Base-by-base conservation (phyloP, 2,797 vertebrate genomes). In the Onychomys torridus region DNA sequence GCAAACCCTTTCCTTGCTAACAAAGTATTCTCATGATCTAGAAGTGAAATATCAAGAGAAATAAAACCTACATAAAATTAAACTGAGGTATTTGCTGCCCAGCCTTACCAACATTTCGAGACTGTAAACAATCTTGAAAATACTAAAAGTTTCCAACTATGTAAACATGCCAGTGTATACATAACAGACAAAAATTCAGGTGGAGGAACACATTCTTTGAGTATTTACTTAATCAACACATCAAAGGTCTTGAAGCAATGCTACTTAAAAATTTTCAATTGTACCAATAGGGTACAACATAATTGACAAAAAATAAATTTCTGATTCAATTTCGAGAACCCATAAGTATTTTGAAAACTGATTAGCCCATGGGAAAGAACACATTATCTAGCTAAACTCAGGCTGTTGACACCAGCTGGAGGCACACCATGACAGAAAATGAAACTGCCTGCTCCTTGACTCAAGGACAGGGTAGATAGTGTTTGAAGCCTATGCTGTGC, bases 281-380 rank as follows among this genome's bases (percentile, higher is more conserved):
- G 17, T 55, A 55, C 55, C 93, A 84, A 88, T 65, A 91, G 87
- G 37, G 55, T 7, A 96, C 25, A 94, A 90, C 49, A 92, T 75
- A 93, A 95, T 6, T 40, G 5, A 87, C 91, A 67, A 57, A 96
- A 21, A 94, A 76, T 82, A 55, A 86, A 77, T 86, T 93, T 65
- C 73, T 43, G 27, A 95, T 65, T 91, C 32, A 89, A 89, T 40
- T 90, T 91, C 79, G 81, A 65, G 82, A 96, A 82, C 59, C 49
- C 9, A 19, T 87, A 93, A 29, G 32, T 25, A 82, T 57, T 95
- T 79, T 93, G 65, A 91, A 93, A 86, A 85, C 55, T 55, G 52
- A 55, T 4, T 55, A 55, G 52, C 52, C 14, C 14, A 55, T 55
- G 52, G 52, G 52, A 55, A 55, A 52, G 52, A 55, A 55, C 52